These are phyloP conservation scores for Microplitis demolitor DNA, from an alignment of 1,140 invertebrate species.

Conservation along the genomic window DNA sequence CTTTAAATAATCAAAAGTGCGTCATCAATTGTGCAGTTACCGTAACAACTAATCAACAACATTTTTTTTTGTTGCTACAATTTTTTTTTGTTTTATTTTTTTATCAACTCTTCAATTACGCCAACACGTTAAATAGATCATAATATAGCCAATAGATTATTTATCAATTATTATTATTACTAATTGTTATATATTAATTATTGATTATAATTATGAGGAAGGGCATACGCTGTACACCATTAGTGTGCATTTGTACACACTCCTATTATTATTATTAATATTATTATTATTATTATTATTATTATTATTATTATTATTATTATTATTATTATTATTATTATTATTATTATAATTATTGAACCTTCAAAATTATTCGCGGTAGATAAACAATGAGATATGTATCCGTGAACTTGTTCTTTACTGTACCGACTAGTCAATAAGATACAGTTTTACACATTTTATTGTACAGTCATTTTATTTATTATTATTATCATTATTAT, in stretches of 20 bases:
- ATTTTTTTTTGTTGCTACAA: constrained; percentile 10
- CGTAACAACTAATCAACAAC: constrained; percentile 27
- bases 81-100: neutral
- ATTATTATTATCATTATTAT: neutral
- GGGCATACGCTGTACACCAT: constrained; percentile 5
- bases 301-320: neutral
- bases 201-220: constrained; percentile 7
- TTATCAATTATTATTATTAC: no score
- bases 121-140: neutral
- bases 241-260: neutral
- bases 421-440: constrained; percentile 55
- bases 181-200: no score
- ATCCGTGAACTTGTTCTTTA: constrained; percentile 9
- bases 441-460: constrained; percentile 43
- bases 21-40: constrained; percentile 29
- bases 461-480: constrained; percentile 36
- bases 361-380: neutral
- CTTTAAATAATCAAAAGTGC: constrained; percentile 17
- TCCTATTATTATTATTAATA: neutral
- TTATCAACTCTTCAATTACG: neutral
- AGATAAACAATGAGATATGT: constrained; percentile 28
- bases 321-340: neutral
- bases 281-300: no score
- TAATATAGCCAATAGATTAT: constrained; percentile 14
- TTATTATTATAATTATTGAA: no score